phyloP scores from a whole-genome alignment of 2,888 invertebrate species.

The Diploptera punctata region DNA sequence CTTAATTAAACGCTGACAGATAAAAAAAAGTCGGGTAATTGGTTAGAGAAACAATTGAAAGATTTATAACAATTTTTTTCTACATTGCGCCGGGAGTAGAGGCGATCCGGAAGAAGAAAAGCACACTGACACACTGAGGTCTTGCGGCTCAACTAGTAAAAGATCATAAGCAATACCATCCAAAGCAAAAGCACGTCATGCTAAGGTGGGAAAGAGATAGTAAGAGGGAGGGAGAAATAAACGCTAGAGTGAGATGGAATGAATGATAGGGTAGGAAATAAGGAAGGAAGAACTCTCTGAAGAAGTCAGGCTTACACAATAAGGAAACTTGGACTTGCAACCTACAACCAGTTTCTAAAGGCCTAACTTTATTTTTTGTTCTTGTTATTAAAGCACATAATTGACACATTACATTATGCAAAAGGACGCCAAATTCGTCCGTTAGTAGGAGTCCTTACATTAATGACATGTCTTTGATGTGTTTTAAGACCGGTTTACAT shows the following conservation, averaged over 20 bases:
- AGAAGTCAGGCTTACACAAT: conserved; percentile 5
- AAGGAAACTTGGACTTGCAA: not conserved
- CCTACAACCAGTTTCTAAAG: not conserved
- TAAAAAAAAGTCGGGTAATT: no score
- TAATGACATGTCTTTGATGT: no score
- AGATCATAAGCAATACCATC: not conserved
- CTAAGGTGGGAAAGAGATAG: no score
- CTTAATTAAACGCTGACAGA: not conserved
- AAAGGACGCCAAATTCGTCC: no score
- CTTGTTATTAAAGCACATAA: not conserved
- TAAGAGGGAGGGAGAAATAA: no score
- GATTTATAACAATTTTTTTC: no score
- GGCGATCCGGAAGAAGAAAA: not conserved
- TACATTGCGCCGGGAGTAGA: no score
- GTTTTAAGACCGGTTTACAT: no score
- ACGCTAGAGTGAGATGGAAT: conserved; percentile 16
- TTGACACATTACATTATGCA: not conserved
- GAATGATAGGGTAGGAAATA: not conserved
- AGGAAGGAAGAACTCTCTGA: conserved; percentile 2
- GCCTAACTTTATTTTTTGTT: not conserved
- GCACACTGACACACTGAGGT: not conserved
- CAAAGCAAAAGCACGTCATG: not conserved
- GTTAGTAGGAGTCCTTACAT: no score
- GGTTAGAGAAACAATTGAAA: no score
- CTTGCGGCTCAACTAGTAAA: conserved; percentile 18